Evolutionary conservation across 2,113 vertebrate species (phyloP).

Genomic region (Anas platyrhynchos): DNA sequence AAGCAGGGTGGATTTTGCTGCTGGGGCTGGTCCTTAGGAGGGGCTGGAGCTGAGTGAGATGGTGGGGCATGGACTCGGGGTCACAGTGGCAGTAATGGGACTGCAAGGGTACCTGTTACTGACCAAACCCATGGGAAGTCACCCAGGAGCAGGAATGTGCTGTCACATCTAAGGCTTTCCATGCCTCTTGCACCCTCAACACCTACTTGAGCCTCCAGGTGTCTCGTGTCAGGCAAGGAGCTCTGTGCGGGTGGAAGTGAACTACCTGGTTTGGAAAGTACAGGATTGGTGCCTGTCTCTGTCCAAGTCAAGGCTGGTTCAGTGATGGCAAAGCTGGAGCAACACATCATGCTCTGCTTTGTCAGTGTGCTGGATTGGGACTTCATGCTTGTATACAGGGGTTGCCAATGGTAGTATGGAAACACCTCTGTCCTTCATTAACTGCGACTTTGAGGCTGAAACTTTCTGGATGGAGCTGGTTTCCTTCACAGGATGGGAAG

Average conservation of each 20-base stretch:
- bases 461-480: background rate
- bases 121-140: background rate
- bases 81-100: background rate
- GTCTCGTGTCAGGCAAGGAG: background rate
- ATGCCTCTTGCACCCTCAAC: background rate
- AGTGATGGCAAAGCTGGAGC: background rate
- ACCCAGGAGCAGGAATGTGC: background rate
- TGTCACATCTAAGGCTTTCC: background rate
- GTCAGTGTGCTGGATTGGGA: fast-evolving
- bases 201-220: background rate
- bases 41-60: background rate
- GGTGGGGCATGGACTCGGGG: background rate
- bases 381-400: background rate
- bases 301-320: background rate
- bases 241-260: background rate
- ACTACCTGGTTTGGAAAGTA: background rate
- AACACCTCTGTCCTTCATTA: background rate
- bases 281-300: background rate
- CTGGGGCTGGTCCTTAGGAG: background rate
- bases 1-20: background rate
- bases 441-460: background rate
- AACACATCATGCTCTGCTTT: background rate
- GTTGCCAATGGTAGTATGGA: fast-evolving
- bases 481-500: background rate
- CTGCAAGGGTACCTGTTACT: background rate